These are phyloP conservation scores for Cavia aperea DNA, from an alignment of 2,113 vertebrate genomes.

Conservation along the genomic window DNA sequence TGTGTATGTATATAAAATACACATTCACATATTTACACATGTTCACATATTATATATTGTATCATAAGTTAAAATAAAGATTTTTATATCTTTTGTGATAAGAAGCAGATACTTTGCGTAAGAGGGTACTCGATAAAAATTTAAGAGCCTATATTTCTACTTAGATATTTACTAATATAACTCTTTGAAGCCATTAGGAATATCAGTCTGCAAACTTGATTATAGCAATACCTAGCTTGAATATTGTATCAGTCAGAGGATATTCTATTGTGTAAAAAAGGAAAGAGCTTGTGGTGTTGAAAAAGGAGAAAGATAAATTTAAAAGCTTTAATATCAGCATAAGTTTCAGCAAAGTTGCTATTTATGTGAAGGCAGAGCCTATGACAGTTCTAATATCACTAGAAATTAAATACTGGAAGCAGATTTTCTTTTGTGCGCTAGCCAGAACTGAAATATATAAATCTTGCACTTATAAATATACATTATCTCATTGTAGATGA, in stretches of 20 bases:
- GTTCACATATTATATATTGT: constrained; percentile 1
- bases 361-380: constrained; percentile 56
- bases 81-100: background rate
- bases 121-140: constrained; percentile 22
- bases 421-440: constrained; percentile 69
- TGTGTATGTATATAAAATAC: background rate
- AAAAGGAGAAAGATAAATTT: constrained; percentile 49
- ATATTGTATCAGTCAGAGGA: background rate
- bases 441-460: constrained; percentile 72
- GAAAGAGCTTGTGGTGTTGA: constrained; percentile 11
- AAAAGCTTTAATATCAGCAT: constrained; percentile 53
- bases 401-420: constrained; percentile 69
- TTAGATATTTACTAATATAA: constrained; percentile 34
- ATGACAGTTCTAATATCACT: constrained; percentile 67
- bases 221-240: constrained; percentile 5
- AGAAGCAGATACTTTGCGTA: background rate
- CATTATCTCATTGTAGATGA: constrained; percentile 71
- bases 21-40: background rate
- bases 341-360: constrained; percentile 45
- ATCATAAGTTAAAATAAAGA: constrained; percentile 12
- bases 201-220: constrained; percentile 8
- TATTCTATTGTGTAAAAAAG: background rate
- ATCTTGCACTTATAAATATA: constrained; percentile 73
- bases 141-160: background rate
- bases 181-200: constrained; percentile 26